Conservation (phyloP, 2,113 vertebrate species). For the Oryzias curvinotus region DNA sequence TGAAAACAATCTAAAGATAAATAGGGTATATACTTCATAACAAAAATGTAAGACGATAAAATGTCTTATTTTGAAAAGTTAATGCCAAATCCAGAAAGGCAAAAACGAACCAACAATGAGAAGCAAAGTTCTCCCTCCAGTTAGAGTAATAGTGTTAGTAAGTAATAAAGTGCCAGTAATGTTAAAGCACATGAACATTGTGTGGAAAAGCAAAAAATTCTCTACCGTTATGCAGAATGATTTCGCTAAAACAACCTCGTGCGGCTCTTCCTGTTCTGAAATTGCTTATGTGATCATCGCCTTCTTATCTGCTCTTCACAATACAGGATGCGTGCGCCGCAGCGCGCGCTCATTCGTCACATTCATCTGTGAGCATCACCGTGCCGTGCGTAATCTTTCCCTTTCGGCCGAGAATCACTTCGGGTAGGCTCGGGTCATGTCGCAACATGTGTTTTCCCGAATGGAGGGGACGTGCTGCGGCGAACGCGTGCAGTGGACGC, state of each 20-base stretch:
- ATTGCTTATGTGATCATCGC: neutral
- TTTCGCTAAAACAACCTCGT: neutral
- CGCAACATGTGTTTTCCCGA: conserved; percentile 6
- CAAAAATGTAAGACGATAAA: too few species aligned
- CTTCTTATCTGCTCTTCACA: conserved; percentile 9
- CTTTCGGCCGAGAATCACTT: neutral
- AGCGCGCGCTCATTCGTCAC: conserved; percentile 41
- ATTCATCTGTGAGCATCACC: neutral
- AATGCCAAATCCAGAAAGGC: too few species aligned
- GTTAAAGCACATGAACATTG: too few species aligned
- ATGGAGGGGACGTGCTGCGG: conserved; percentile 11
- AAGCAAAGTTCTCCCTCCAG: too few species aligned
- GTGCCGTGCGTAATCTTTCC: conserved; percentile 3
- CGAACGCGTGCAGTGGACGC: conserved; percentile 7
- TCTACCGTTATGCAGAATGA: conserved; percentile 43
- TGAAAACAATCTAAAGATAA: too few species aligned
- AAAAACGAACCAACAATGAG: too few species aligned
- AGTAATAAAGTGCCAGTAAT: too few species aligned
- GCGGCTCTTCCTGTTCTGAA: neutral
- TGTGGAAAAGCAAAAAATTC: conserved; percentile 1
- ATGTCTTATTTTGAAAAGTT: too few species aligned
- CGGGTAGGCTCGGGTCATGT: neutral
- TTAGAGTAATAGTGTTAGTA: too few species aligned
- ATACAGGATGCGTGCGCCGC: neutral
- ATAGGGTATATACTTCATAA: too few species aligned